These are phyloP conservation scores for Cacoxenus indagator DNA, from an alignment of 2,888 invertebrate genomes.

Conservation along the genomic window DNA sequence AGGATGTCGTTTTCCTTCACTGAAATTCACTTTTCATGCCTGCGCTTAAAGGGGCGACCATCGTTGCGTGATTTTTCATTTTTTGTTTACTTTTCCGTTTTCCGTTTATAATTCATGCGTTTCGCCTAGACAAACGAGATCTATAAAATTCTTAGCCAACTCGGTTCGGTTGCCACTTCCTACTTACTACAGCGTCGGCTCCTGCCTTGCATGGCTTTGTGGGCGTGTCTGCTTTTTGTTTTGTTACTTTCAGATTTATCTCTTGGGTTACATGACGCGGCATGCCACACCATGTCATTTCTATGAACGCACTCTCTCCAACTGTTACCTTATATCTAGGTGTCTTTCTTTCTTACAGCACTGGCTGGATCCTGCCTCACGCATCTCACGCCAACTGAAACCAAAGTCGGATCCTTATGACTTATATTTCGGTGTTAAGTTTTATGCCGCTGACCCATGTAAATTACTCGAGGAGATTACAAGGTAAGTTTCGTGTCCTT, in stretches of 20 bases:
- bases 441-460: conserved; percentile 97
- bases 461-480: conserved; percentile 96
- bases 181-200: background rate
- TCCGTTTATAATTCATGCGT: conserved; percentile 15
- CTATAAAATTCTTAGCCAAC: conserved; percentile 2
- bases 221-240: conserved; percentile 19
- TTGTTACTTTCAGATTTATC: conserved; percentile 26
- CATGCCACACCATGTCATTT: conserved; percentile 18
- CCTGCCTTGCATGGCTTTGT: conserved; percentile 21
- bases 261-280: conserved; percentile 10
- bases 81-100: background rate
- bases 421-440: conserved; percentile 96
- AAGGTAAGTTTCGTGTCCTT: conserved; percentile 74
- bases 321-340: conserved; percentile 33
- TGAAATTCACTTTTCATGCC: conserved; percentile 40
- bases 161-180: background rate
- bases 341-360: conserved; percentile 75
- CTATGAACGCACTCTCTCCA: conserved; percentile 26
- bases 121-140: conserved; percentile 11
- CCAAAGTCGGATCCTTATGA: conserved; percentile 81
- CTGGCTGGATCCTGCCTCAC: conserved; percentile 94
- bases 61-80: conserved; percentile 18
- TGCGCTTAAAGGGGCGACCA: conserved; percentile 23
- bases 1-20: conserved; percentile 34
- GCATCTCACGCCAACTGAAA: conserved; percentile 89